Base-by-base conservation (phyloP, 2,888 invertebrate species). In the Limnephilus auricula region DNA sequence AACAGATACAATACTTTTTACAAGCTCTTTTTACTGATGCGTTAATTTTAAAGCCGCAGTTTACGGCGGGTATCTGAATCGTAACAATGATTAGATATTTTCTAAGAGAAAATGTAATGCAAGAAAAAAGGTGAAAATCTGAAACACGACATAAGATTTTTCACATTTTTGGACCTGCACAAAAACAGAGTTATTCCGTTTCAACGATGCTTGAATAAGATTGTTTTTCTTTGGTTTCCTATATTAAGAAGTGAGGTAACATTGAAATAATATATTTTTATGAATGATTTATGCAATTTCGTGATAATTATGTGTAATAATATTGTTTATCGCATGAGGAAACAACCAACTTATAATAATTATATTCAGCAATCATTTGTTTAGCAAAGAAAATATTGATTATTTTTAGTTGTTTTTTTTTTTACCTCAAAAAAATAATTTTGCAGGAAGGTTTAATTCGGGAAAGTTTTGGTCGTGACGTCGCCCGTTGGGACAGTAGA, bases 101-200 rank as follows among this genome's bases (percentile, higher is more conserved):
- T 82, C 82, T 82, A 82, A 82, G 34, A 82, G 82, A 82, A 82
- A 82, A 82, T 82, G 34, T 34, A 34, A 34, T 34, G 82, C 18
- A 82, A 31, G 82, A 82, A 82, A 82, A 82, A 82, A 82, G 82
- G 82, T 25, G 82, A 82, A 82, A 82, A 34, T 82, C 15, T 13
- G 82, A 82, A 82, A 82, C 34, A 82, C 34, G 65, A 65, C 65
- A n/a, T 65, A 65, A 9, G 65, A 65, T 65, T 65, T 65, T 65
- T 25, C 25, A 9, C 65, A 25, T 25, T 65, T 65, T 65, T 65
- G 65, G 25, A 65, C 65, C 10, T n/a, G 65, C 6, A 25, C n/a
- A 65, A 65, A 65, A 65, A 32, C 25, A 25, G 32, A 82, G 34
- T 25, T 34, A 32, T 82, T 32, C 34, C 82, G n/a, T 82, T 32